These are phyloP conservation scores for Rhabdornis inornatus DNA, from an alignment of 2,113 vertebrate genomes.

Conservation along the genomic window DNA sequence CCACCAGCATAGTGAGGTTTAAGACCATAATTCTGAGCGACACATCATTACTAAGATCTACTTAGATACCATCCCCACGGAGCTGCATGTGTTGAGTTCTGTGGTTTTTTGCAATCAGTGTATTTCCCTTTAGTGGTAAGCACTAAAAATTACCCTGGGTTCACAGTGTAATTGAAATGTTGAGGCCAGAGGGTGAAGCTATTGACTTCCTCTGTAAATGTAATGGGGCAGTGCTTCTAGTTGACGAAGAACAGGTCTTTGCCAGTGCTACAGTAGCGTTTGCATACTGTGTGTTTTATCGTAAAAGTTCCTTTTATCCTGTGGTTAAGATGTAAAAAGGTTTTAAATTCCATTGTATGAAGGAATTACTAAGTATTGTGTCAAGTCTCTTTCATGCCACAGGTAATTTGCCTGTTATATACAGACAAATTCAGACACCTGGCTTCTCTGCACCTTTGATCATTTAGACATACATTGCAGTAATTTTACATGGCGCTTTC, in stretches of 20 bases:
- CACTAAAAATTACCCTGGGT: constrained; percentile 22
- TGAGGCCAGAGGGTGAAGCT: constrained; percentile 51
- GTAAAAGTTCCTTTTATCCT: constrained; percentile 3
- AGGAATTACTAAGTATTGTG: neutral
- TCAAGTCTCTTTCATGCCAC: neutral
- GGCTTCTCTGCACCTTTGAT: neutral
- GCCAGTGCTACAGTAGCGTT: neutral
- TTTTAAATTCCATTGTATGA: neutral
- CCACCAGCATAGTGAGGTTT: neutral
- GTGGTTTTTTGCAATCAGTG: constrained; percentile 54
- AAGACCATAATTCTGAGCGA: neutral
- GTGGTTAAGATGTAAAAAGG: neutral
- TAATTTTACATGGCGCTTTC: neutral
- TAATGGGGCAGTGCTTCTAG: neutral
- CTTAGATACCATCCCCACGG: neutral
- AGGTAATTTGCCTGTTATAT: neutral
- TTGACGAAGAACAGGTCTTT: neutral
- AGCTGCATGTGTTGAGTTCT: neutral
- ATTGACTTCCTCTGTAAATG: constrained; percentile 42
- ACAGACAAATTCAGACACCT: neutral
- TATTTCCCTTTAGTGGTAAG: constrained; percentile 46
- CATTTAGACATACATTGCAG: neutral
- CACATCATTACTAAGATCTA: neutral
- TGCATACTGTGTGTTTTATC: neutral
- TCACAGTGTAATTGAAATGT: constrained; percentile 28